These are phyloP conservation scores for Atopsyche davidsoni DNA, from an alignment of 1,140 invertebrate genomes.

Conservation along the genomic window DNA sequence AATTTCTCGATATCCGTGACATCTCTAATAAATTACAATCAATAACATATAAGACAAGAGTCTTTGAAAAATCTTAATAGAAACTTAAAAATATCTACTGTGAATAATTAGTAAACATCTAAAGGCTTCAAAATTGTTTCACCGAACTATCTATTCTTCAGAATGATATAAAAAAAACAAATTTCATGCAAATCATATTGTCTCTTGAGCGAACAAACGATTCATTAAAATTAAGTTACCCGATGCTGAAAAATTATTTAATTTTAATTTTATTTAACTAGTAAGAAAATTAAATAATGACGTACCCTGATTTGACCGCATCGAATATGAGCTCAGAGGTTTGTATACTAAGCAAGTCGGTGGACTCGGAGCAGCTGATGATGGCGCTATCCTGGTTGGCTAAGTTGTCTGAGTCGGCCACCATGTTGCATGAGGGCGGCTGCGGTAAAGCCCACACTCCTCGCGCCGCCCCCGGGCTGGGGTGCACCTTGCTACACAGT, in stretches of 20 bases:
- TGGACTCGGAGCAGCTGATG: constrained; percentile 40
- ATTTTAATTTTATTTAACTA: constrained; percentile 2
- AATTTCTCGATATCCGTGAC: constrained; percentile 68
- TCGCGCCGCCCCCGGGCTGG: constrained; percentile 76
- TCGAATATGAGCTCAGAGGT: constrained; percentile 57
- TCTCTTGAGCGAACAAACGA: too few relatives aligned
- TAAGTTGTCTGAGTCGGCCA: constrained; percentile 52
- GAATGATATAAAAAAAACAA: not conserved
- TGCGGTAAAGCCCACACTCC: constrained; percentile 76
- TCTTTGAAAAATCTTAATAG: too few relatives aligned
- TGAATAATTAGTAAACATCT: too few relatives aligned
- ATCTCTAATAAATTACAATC: constrained; percentile 46
- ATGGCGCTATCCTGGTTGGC: constrained; percentile 38
- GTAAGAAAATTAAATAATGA: not conserved
- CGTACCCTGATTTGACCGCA: constrained; percentile 58
- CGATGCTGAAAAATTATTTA: too few relatives aligned
- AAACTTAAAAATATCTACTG: too few relatives aligned
- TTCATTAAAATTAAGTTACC: too few relatives aligned
- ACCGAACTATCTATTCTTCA: not conserved
- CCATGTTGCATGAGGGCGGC: constrained; percentile 63
- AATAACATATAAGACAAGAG: constrained; percentile 4
- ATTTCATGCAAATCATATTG: not conserved
- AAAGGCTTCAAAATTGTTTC: too few relatives aligned
- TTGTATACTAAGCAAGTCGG: constrained; percentile 37
- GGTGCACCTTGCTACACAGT: constrained; percentile 55